These are phyloP conservation scores for Aricia agestis DNA, from an alignment of 1,140 invertebrate genomes.

Conservation along the genomic window DNA sequence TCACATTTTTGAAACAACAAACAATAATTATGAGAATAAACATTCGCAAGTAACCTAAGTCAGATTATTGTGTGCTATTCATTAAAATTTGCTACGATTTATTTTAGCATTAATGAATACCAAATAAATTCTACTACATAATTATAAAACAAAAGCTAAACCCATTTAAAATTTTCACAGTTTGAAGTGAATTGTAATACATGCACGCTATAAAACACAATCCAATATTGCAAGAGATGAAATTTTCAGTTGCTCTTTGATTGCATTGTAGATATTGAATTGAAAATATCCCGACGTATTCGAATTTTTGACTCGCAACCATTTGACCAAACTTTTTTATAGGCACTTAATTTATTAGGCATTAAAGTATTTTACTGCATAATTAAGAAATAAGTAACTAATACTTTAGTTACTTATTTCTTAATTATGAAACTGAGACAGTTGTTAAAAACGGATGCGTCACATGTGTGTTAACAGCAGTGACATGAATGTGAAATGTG, in stretches of 20 bases:
- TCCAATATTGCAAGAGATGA: constrained; percentile 1
- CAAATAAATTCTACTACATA: too few species aligned
- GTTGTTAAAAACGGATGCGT: background rate
- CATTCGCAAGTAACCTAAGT: too few species aligned
- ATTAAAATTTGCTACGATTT: background rate
- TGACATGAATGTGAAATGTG: background rate
- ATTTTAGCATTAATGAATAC: too few species aligned
- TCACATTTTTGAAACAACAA: background rate
- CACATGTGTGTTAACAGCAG: background rate
- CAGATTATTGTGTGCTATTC: too few species aligned
- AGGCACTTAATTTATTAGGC: too few species aligned
- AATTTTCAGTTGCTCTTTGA: constrained; percentile 12
- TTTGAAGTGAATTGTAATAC: background rate
- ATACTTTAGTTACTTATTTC: background rate
- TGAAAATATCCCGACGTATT: background rate
- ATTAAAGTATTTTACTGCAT: too few species aligned
- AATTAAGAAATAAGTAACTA: too few species aligned
- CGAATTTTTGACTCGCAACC: background rate
- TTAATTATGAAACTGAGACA: background rate
- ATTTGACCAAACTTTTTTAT: background rate
- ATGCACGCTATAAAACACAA: background rate
- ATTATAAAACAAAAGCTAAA: background rate
- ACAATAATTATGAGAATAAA: background rate
- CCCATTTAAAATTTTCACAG: background rate
- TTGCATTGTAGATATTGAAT: background rate